These are phyloP conservation scores for Anolis sagrei DNA, from an alignment of 2,113 vertebrate genomes.

Conservation along the genomic window DNA sequence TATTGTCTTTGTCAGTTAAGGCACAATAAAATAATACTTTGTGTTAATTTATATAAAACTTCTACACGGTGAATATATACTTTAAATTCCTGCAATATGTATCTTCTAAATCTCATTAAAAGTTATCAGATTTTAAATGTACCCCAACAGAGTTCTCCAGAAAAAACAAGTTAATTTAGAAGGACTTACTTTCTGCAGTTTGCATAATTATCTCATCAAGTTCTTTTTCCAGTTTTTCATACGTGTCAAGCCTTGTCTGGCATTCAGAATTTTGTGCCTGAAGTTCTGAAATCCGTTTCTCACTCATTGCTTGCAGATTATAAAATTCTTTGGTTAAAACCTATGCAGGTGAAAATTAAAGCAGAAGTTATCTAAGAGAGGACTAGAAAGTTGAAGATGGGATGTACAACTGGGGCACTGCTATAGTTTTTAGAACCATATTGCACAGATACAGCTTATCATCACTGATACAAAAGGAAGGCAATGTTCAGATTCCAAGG, in stretches of 20 bases:
- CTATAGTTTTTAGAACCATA: background rate
- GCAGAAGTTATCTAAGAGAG: constrained; percentile 32
- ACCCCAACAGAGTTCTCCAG: constrained; percentile 34
- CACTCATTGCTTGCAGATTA: constrained; percentile 90
- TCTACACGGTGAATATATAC: constrained; percentile 8
- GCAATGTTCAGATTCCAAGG: background rate
- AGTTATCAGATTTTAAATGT: constrained; percentile 27
- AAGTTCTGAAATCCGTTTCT: constrained; percentile 88
- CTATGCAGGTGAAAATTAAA: constrained; percentile 69
- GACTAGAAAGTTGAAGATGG: constrained; percentile 2
- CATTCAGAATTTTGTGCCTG: constrained; percentile 89
- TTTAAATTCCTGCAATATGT: background rate
- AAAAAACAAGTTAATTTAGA: constrained; percentile 9
- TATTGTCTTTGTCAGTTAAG: constrained; percentile 32
- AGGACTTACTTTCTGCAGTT: constrained; percentile 90
- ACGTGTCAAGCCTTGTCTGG: constrained; percentile 88
- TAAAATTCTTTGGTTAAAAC: constrained; percentile 98
- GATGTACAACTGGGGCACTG: background rate
- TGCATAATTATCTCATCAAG: constrained; percentile 96
- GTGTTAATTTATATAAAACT: background rate
- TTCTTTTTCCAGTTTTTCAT: constrained; percentile 93
- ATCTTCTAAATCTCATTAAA: constrained; percentile 17
- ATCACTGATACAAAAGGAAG: background rate
- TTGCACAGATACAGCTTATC: background rate
- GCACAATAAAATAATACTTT: constrained; percentile 27